Percentiles rank a stretch among this genome's conserved stretches.
Conservation (phyloP, 1,140 invertebrate genomes). For the Drosophila guanche region DNA sequence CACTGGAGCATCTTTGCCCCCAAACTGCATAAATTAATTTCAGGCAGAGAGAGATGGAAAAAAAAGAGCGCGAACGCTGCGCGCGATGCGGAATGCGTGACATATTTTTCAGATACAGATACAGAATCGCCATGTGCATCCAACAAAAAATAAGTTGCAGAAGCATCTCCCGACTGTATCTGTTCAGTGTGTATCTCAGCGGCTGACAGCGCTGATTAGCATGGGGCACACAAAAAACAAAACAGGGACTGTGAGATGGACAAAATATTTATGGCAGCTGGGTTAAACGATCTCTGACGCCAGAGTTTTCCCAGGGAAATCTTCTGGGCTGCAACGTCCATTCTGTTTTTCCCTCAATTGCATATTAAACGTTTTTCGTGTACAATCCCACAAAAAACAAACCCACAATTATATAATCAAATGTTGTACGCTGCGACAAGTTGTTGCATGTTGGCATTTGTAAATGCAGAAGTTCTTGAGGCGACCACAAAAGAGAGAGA, state of each 20-base stretch:
- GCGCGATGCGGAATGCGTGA: conserved; percentile 53
- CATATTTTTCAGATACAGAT: conserved; percentile 44
- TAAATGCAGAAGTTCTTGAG: conserved; percentile 28
- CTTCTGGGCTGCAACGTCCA: no score
- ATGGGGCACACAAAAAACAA: not conserved
- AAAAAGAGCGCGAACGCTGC: conserved; percentile 3
- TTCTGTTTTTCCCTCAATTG: conserved; percentile 22
- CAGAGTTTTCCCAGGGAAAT: conserved; percentile 26
- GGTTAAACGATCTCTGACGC: conserved; percentile 42
- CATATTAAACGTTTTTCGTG: conserved; percentile 27
- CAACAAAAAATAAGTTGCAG: conserved; percentile 14
- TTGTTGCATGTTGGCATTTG: conserved; percentile 22
- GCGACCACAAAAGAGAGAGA: conserved; percentile 1
- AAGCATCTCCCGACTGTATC: conserved; percentile 21
- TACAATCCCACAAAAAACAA: not conserved
- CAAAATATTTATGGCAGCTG: conserved; percentile 67
- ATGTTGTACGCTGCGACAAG: conserved; percentile 27
- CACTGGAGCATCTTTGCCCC: conserved; percentile 50
- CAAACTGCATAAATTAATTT: conserved; percentile 78
- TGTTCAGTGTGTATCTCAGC: conserved; percentile 25
- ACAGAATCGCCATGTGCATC: conserved; percentile 34
- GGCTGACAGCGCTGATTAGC: conserved; percentile 66
- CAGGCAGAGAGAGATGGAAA: conserved; percentile 22
- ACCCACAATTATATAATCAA: conserved; percentile 63
- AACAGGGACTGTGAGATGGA: not conserved